phyloP scores from a whole-genome alignment of 2,797 vertebrate genomes.

The Cottoperca gobio region DNA sequence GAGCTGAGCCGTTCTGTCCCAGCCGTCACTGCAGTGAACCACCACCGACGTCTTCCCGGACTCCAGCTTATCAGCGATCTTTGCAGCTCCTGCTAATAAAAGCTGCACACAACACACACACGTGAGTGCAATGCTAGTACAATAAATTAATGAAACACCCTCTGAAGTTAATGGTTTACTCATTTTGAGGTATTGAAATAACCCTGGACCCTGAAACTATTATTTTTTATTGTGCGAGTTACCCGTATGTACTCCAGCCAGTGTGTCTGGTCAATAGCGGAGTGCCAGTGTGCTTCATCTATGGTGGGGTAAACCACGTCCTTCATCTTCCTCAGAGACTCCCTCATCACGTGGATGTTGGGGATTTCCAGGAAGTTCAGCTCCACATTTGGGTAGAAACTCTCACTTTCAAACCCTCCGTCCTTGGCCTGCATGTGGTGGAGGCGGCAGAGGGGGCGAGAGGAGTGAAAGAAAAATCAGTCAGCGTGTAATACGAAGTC shows the following conservation, averaged over 20 bases:
- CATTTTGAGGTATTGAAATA: not conserved
- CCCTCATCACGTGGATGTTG: conserved; percentile 97
- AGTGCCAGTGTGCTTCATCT: conserved; percentile 93
- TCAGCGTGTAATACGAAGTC: not conserved
- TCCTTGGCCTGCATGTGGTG: conserved; percentile 88
- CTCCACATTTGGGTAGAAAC: conserved; percentile 93
- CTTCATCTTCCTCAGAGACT: conserved; percentile 95
- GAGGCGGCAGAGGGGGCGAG: not conserved
- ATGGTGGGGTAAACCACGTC: conserved; percentile 94
- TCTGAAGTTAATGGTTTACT: not conserved
- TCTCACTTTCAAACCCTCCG: conserved; percentile 94
- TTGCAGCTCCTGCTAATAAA: conserved; percentile 91
- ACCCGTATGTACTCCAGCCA: conserved; percentile 93
- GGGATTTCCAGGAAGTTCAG: conserved; percentile 95
- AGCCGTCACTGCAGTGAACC: conserved; percentile 95
- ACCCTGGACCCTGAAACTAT: not conserved
- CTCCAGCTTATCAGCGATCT: conserved; percentile 93
- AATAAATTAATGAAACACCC: not conserved
- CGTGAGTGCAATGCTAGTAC: not conserved
- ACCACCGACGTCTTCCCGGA: conserved; percentile 94
- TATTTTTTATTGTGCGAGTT: not conserved
- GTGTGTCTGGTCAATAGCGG: conserved; percentile 92
- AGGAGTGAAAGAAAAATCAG: not conserved
- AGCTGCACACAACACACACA: conserved; percentile 79
- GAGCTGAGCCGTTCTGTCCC: conserved; percentile 95